Base-by-base conservation (phyloP, 2,888 invertebrate genomes). In the Timema cristinae region DNA sequence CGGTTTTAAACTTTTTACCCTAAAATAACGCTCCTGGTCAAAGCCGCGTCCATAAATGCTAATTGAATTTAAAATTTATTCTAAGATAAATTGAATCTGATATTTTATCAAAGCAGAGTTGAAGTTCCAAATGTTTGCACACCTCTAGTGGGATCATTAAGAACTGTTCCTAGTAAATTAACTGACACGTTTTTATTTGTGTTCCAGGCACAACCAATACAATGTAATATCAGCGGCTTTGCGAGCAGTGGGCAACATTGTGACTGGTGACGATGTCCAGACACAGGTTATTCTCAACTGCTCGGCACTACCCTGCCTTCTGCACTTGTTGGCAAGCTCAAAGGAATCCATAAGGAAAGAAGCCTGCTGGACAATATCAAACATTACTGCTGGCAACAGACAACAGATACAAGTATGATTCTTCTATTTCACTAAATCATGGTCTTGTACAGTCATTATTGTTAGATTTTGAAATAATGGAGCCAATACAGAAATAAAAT, bases 311-410 rank as follows among this genome's bases (percentile, higher is more conserved):
- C 93, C 92, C 1, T 93, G 93, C 80, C 85, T 95, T 73, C 86
- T 92, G 76, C 91, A 91, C 80, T 86, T 98, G 74, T 85, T 94
- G 70, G 85, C 87, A 71, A 91, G 92, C 51, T 83, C 87, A 73
- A 92, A 93, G 77, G 97, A 97, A 83, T 88, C 91, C 15, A 90
- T 97, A 72, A 89, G 93, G 77, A 98, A 98, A 84, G 97, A 98
- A 84, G 95, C 97, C 2, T 97, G 96, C 81, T 98, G 98, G 97
- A 96, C 97, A 49, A 90, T 97, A 77, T 97, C 97, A 73, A 98
- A 98, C 83, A 95, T 98, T 75, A 96, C 97, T 1, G 97, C 97
- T 47, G 97, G 97, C 72, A 97, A 97, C 84, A 88, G 93, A 69
- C 89, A 90, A 78, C 98, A 98, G 85, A 97, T 98, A 82, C 96